A percentile compares a stretch with the other conserved stretches of the same genome.
phyloP scores from a whole-genome alignment of 2,888 invertebrate genomes.

The Ypsolopha sequella region DNA sequence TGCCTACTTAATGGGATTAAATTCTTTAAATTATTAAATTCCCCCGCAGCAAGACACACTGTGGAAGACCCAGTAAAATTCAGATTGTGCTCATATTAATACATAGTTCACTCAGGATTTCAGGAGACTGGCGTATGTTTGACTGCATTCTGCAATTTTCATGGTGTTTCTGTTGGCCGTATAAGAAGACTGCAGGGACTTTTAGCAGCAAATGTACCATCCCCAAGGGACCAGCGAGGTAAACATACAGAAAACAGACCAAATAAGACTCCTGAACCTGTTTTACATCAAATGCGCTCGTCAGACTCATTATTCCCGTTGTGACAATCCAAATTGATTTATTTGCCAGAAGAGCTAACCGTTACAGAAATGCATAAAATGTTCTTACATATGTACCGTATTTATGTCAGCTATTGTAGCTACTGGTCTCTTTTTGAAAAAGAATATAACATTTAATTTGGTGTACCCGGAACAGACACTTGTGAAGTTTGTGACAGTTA shows the following conservation, averaged over 20 bases:
- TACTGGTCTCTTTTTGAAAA: too few relatives aligned
- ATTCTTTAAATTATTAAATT: too few relatives aligned
- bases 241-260: neutral
- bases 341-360: neutral
- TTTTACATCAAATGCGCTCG: neutral
- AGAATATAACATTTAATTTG: too few relatives aligned
- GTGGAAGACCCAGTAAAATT: neutral
- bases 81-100: neutral
- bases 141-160: too few relatives aligned
- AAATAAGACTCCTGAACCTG: neutral
- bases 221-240: neutral
- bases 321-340: neutral
- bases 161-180: neutral
- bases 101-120: neutral
- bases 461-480: too few relatives aligned
- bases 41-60: neutral
- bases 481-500: too few relatives aligned
- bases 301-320: neutral
- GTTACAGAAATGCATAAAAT: neutral
- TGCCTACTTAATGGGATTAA: neutral
- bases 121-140: too few relatives aligned
- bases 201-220: neutral
- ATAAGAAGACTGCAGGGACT: neutral
- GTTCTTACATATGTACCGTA: neutral
- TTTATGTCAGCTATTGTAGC: neutral